Evolutionary conservation across 2,888 invertebrate genomes (phyloP).

Genomic region (Pristionchus maxplancki): DNA sequence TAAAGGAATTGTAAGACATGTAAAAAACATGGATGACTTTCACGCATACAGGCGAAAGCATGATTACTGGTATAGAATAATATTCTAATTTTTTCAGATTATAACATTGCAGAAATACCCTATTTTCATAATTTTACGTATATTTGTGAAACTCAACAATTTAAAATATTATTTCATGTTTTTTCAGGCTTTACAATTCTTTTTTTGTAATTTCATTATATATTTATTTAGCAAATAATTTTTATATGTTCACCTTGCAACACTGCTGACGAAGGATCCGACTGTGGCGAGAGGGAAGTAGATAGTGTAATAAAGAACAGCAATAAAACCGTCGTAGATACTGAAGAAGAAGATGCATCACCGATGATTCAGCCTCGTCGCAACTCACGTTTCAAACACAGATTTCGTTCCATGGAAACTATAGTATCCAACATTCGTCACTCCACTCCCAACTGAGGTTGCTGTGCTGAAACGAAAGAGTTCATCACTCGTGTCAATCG

Average conservation of each 20-base stretch:
- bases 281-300: background rate
- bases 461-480: background rate
- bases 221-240: background rate
- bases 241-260: background rate
- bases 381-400: background rate
- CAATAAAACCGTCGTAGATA: background rate
- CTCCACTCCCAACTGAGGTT: background rate
- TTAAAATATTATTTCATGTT: too few relatives aligned
- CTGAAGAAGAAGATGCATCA: background rate
- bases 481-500: background rate
- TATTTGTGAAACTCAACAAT: too few relatives aligned
- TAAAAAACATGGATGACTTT: too few relatives aligned
- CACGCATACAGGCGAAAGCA: too few relatives aligned
- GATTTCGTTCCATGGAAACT: background rate
- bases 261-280: conserved; percentile 14
- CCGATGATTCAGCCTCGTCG: background rate
- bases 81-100: too few relatives aligned
- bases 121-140: too few relatives aligned
- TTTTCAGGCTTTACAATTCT: too few relatives aligned
- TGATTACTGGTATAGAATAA: too few relatives aligned
- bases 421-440: background rate
- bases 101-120: too few relatives aligned
- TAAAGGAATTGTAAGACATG: too few relatives aligned
- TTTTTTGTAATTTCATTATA: too few relatives aligned
- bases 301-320: conserved; percentile 8